A percentile compares a stretch with the other conserved stretches of the same genome.
Evolutionary conservation across 35 echinoderm and acorn worm species (phyloP).

Genomic region (Heliocidaris tuberculata): DNA sequence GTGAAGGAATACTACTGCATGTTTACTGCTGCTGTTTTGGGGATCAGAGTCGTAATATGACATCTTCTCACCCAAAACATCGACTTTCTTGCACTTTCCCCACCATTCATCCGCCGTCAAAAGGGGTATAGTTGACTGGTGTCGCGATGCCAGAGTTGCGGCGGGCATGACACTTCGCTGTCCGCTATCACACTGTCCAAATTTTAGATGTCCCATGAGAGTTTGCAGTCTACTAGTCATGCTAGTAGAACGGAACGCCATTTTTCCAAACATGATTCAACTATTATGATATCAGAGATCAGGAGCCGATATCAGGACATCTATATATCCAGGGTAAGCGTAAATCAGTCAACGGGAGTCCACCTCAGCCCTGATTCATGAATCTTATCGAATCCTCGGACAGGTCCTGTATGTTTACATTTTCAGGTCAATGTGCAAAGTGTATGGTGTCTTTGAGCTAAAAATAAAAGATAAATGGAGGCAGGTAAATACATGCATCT

Average conservation of each 20-base stretch:
- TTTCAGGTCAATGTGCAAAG: neutral
- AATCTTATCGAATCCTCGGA: neutral
- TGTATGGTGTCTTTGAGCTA: neutral
- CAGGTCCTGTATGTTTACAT: neutral
- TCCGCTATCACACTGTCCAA: neutral
- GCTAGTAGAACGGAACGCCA: neutral
- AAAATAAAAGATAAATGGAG: neutral
- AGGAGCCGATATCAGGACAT: neutral
- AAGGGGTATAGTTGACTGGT: slow-evolving; percentile 21
- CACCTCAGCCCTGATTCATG: neutral
- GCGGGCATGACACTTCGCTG: neutral
- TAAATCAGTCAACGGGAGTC: neutral
- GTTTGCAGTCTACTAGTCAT: slow-evolving; percentile 25
- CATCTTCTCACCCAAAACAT: slow-evolving; percentile 76
- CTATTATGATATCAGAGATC: neutral
- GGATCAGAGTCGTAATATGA: slow-evolving; percentile 89
- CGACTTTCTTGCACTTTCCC: slow-evolving; percentile 64
- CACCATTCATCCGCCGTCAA: slow-evolving; percentile 83
- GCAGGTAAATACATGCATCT: too few relatives aligned
- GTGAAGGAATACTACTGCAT: slow-evolving; percentile 78
- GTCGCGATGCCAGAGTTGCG: neutral
- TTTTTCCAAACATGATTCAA: neutral
- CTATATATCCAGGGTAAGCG: neutral
- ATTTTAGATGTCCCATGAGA: neutral
- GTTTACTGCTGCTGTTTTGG: slow-evolving; percentile 38